Percentiles rank a stretch among this genome's conserved stretches.
Conservation (phyloP, 2,113 vertebrate species). For the Oreotrochilus melanogaster region DNA sequence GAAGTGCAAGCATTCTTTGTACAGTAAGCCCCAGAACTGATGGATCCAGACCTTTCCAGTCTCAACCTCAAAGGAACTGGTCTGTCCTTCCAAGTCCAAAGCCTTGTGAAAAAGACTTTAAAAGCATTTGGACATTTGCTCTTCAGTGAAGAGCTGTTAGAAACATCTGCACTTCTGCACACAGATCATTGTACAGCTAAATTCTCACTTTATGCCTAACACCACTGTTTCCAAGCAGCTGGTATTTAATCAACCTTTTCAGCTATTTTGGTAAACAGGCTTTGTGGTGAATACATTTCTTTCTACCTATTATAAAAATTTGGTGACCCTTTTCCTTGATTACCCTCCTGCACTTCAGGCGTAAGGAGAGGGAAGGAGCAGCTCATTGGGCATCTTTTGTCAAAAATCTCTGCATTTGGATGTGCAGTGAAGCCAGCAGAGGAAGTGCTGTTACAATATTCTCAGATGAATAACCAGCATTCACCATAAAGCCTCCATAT, state of each 20-base stretch:
- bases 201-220: background rate
- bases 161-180: background rate
- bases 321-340: conserved; percentile 4
- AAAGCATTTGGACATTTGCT: background rate
- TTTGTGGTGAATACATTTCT: background rate
- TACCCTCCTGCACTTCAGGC: background rate
- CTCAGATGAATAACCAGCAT: background rate
- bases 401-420: background rate
- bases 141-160: background rate
- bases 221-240: background rate
- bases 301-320: background rate
- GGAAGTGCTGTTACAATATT: background rate
- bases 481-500: background rate
- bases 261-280: background rate
- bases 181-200: background rate
- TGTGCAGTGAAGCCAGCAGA: background rate
- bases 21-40: background rate
- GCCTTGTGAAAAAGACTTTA: background rate
- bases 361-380: background rate
- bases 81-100: background rate
- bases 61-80: background rate
- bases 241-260: conserved; percentile 13
- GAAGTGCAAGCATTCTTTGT: background rate
- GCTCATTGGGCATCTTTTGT: background rate
- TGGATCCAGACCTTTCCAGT: background rate